These are phyloP conservation scores for Argyresthia albistria DNA, from an alignment of 2,888 invertebrate genomes.

Conservation along the genomic window DNA sequence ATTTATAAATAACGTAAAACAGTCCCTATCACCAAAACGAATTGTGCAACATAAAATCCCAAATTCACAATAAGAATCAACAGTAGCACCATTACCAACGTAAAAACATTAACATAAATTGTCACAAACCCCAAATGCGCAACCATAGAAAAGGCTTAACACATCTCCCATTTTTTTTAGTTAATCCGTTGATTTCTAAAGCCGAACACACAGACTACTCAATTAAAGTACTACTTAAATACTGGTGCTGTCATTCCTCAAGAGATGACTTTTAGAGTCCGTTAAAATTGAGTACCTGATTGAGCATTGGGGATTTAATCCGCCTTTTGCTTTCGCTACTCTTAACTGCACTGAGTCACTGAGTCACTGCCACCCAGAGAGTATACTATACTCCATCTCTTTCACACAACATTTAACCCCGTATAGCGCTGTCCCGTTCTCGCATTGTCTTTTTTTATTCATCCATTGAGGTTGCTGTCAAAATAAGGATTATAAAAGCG, in stretches of 20 bases:
- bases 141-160: background rate
- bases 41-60: too few relatives aligned
- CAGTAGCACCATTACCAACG: too few relatives aligned
- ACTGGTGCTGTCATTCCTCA: too few relatives aligned
- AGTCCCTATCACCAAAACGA: too few relatives aligned
- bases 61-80: too few relatives aligned
- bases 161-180: background rate
- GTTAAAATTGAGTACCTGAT: slow-evolving; percentile 11
- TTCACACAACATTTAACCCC: slow-evolving; percentile 11
- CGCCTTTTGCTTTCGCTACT: slow-evolving; percentile 33
- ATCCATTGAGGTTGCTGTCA: slow-evolving; percentile 67
- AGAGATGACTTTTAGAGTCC: slow-evolving; percentile 28
- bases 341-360: slow-evolving; percentile 43
- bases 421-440: slow-evolving; percentile 11
- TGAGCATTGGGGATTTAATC: slow-evolving; percentile 12
- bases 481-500: slow-evolving; percentile 70
- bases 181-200: too few relatives aligned
- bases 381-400: slow-evolving; percentile 22
- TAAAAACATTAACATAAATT: background rate
- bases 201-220: too few relatives aligned
- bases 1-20: too few relatives aligned
- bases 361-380: slow-evolving; percentile 65
- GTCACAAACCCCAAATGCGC: background rate
- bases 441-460: slow-evolving; percentile 26
- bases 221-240: too few relatives aligned